Evolutionary conservation across 2,113 vertebrate species (phyloP).

Genomic region (Candoia aspera): DNA sequence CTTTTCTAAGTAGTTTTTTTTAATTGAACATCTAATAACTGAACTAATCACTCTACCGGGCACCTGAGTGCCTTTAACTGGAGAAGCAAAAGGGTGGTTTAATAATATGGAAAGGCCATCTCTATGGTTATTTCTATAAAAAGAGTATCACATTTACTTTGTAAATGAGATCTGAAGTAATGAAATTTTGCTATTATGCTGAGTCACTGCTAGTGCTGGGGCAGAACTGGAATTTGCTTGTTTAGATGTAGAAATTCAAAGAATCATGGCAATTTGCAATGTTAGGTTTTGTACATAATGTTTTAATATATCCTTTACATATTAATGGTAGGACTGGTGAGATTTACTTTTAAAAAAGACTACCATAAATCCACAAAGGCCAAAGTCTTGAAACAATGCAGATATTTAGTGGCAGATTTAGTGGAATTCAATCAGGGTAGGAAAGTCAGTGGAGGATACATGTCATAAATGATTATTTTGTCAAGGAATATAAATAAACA

Average conservation of each 20-base stretch:
- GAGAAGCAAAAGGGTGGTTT: neutral
- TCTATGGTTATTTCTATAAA: conserved; percentile 21
- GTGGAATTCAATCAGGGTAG: neutral
- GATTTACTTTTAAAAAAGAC: neutral
- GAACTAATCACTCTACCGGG: fast-evolving
- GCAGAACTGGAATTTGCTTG: neutral
- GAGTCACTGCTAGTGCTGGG: neutral
- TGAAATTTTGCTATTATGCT: neutral
- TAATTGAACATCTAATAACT: conserved; percentile 16
- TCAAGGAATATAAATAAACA: neutral
- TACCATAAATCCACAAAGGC: neutral
- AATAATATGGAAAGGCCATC: conserved; percentile 10
- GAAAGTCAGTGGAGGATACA: neutral
- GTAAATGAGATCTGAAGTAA: neutral
- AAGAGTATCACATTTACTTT: neutral
- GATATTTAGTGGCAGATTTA: neutral
- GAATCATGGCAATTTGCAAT: neutral
- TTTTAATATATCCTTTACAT: neutral
- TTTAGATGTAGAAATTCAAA: neutral
- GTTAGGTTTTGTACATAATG: neutral
- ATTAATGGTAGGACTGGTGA: neutral
- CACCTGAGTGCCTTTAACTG: neutral
- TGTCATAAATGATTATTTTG: neutral
- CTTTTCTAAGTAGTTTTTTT: neutral
- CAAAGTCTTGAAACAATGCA: neutral